Percentiles rank a stretch among this genome's conserved stretches.
Evolutionary conservation across 2,797 vertebrate species (phyloP).

Genomic region (Catamblyrhynchus diadema): DNA sequence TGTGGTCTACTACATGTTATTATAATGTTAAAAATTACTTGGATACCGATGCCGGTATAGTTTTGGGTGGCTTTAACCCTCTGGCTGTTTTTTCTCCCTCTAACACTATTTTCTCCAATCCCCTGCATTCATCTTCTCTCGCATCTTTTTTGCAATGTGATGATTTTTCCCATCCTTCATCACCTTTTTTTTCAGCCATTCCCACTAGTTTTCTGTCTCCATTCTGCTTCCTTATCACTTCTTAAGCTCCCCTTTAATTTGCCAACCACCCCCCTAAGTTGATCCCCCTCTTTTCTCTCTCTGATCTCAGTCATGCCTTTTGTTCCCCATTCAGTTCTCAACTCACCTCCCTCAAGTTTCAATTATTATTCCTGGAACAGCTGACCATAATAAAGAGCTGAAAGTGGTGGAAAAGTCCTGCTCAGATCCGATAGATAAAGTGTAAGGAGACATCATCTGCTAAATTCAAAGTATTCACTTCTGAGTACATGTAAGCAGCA

Average conservation of each 20-base stretch:
- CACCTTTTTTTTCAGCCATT: neutral
- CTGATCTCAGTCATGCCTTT: neutral
- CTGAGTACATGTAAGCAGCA: neutral
- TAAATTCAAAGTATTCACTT: neutral
- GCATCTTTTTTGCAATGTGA: neutral
- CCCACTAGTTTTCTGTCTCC: neutral
- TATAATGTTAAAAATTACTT: neutral
- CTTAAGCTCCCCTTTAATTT: neutral
- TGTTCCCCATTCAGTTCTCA: neutral
- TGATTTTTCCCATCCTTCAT: neutral
- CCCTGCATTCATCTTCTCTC: neutral
- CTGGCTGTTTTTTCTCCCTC: neutral
- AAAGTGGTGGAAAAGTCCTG: neutral
- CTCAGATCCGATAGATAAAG: neutral
- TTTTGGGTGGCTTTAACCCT: neutral
- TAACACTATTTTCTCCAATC: neutral
- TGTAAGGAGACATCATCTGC: neutral
- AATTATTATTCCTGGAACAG: neutral
- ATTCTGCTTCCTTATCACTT: neutral
- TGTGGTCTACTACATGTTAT: neutral
- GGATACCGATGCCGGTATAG: neutral
- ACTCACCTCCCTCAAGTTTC: neutral
- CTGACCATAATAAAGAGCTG: neutral
- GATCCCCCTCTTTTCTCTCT: neutral
- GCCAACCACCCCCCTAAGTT: neutral